These are phyloP conservation scores for Pammene fasciana DNA, from an alignment of 2,888 invertebrate genomes.

Conservation along the genomic window DNA sequence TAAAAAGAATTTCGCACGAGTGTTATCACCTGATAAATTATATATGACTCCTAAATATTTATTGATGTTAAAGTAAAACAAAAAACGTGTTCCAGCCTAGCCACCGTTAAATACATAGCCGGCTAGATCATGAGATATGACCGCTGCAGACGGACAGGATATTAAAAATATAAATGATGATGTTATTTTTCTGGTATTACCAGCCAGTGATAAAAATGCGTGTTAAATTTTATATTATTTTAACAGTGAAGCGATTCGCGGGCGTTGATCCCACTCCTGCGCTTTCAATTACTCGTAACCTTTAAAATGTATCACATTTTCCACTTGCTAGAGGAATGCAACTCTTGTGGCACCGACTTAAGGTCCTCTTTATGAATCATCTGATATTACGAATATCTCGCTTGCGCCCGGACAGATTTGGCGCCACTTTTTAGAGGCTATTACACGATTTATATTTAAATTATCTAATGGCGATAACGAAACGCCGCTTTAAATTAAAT, in stretches of 20 bases:
- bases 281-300: constrained; percentile 47
- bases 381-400: constrained; percentile 14
- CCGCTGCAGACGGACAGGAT: constrained; percentile 30
- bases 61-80: constrained; percentile 14
- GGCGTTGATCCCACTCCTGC: constrained; percentile 63
- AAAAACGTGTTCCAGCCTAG: constrained; percentile 32
- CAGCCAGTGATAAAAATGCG: constrained; percentile 66
- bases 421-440: constrained; percentile 41
- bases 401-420: constrained; percentile 34
- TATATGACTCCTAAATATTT: constrained; percentile 5
- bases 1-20: no score
- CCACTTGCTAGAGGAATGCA: not conserved
- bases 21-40: no score
- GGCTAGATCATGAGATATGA: constrained; percentile 32
- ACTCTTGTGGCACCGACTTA: not conserved
- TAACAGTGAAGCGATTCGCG: constrained; percentile 58
- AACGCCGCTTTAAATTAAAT: constrained; percentile 41
- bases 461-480: constrained; percentile 37
- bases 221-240: constrained; percentile 70
- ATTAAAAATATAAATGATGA: constrained; percentile 40
- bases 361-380: not conserved
- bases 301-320: constrained; percentile 24
- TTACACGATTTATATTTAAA: constrained; percentile 35
- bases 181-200: constrained; percentile 50
- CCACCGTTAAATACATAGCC: constrained; percentile 23